Percentiles rank a stretch among this genome's conserved stretches.
Evolutionary conservation across 2,797 vertebrate genomes (phyloP).

Genomic region (Brotula barbata): DNA sequence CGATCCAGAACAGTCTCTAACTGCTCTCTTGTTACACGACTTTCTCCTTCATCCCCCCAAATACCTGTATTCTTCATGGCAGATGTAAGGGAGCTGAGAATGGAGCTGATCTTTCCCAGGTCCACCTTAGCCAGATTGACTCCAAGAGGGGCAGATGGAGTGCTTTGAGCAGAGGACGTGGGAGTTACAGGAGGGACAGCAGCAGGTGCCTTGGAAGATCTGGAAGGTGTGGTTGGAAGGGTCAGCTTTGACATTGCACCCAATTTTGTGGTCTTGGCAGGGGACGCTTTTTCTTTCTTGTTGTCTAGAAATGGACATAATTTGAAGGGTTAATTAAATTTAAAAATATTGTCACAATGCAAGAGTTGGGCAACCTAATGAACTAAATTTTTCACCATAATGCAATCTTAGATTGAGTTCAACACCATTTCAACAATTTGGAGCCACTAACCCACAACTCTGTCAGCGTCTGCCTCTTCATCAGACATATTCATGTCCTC

Average conservation of each 20-base stretch:
- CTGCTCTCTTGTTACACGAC: not conserved
- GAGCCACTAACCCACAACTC: constrained; percentile 69
- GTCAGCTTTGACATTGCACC: constrained; percentile 46
- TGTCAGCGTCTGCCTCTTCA: constrained; percentile 77
- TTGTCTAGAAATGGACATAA: constrained; percentile 78
- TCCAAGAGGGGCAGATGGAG: constrained; percentile 62
- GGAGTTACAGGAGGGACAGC: constrained; percentile 52
- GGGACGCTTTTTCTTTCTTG: constrained; percentile 80
- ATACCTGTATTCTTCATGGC: constrained; percentile 97
- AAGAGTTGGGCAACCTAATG: not conserved
- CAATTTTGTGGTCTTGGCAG: constrained; percentile 64
- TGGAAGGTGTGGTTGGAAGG: constrained; percentile 56
- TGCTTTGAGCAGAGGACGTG: constrained; percentile 32
- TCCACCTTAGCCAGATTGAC: constrained; percentile 96
- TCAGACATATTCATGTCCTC: constrained; percentile 97
- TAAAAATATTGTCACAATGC: constrained; percentile 9
- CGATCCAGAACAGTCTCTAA: no score
- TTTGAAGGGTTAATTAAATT: not conserved
- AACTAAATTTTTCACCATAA: not conserved
- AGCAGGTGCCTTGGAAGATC: constrained; percentile 45
- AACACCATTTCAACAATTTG: not conserved
- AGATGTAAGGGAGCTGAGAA: constrained; percentile 92
- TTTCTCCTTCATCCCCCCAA: not conserved
- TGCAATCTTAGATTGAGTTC: not conserved
- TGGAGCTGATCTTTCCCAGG: constrained; percentile 98